Evolutionary conservation across 1,140 invertebrate species (phyloP).

Genomic region (Drosophila triauraria): DNA sequence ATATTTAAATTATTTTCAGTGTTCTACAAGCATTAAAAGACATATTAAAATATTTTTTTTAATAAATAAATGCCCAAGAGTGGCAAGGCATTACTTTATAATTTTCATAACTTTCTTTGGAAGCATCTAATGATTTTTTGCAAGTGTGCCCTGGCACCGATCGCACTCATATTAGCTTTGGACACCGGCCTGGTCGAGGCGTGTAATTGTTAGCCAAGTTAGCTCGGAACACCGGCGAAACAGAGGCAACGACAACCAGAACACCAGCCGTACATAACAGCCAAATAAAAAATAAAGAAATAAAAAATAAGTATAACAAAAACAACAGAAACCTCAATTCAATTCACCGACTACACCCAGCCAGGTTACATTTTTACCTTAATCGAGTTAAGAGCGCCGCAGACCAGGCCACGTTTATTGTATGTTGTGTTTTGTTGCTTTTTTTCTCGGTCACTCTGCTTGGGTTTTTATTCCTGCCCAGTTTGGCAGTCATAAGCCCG

Average conservation of each 20-base stretch:
- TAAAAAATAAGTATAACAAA: not conserved
- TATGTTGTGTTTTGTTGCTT: not conserved
- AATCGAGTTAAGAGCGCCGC: slow-evolving; percentile 38
- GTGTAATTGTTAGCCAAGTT: slow-evolving; percentile 83
- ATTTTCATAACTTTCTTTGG: not conserved
- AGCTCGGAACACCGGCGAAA: slow-evolving; percentile 63
- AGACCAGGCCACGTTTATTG: slow-evolving; percentile 44
- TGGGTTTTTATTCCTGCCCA: slow-evolving; percentile 50
- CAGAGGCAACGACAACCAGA: slow-evolving; percentile 40
- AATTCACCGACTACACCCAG: slow-evolving; percentile 57
- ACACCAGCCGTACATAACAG: slow-evolving; percentile 42
- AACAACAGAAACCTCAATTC: slow-evolving; percentile 44
- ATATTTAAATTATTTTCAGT: not conserved
- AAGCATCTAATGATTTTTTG: slow-evolving; percentile 1
- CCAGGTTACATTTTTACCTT: slow-evolving; percentile 60
- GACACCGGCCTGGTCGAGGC: slow-evolving; percentile 59
- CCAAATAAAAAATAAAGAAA: slow-evolving; percentile 20
- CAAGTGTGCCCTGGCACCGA: slow-evolving; percentile 5
- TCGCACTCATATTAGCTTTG: slow-evolving; percentile 53
- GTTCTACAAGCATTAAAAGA: no score
- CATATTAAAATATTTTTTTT: not conserved
- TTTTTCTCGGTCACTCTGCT: slow-evolving; percentile 5
- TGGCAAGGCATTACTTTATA: not conserved
- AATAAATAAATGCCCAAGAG: no score
- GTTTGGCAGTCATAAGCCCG: slow-evolving; percentile 82